phyloP scores from a whole-genome alignment of 2,888 invertebrate species.

The Pimpla rufipes region DNA sequence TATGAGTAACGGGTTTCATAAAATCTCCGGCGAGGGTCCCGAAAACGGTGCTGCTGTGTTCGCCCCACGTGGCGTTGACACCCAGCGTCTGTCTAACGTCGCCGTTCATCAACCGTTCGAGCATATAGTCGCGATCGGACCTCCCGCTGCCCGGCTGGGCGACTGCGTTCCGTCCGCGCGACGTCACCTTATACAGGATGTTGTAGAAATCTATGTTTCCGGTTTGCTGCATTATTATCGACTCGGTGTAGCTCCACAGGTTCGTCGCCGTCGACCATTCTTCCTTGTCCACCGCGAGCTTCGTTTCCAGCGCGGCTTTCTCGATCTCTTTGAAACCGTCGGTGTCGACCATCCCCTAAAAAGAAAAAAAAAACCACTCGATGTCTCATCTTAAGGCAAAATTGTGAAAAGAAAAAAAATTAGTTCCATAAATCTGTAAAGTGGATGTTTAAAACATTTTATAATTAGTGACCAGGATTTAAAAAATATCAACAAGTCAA shows the following conservation, averaged over 20 bases:
- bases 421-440: no score
- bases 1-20: conserved; percentile 92
- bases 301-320: conserved; percentile 87
- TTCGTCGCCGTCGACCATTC: conserved; percentile 88
- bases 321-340: conserved; percentile 88
- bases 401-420: neutral
- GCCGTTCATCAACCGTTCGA: conserved; percentile 90
- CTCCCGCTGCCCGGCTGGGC: conserved; percentile 15
- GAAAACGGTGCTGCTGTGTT: conserved; percentile 88
- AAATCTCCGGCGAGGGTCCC: conserved; percentile 88
- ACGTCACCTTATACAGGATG: conserved; percentile 87
- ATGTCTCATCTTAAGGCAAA: neutral
- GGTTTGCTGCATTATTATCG: conserved; percentile 88
- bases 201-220: conserved; percentile 93
- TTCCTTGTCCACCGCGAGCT: conserved; percentile 87
- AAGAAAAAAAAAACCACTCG: neutral
- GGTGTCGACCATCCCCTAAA: conserved; percentile 89
- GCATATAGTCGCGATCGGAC: conserved; percentile 76
- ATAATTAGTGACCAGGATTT: no score
- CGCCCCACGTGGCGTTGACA: conserved; percentile 87
- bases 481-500: no score
- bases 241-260: conserved; percentile 89
- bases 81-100: conserved; percentile 89
- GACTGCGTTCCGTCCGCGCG: neutral
- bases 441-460: no score